Percentiles rank a stretch among this genome's conserved stretches.
Conservation (phyloP, 2,888 invertebrate genomes). For the Tenodera sinensis region DNA sequence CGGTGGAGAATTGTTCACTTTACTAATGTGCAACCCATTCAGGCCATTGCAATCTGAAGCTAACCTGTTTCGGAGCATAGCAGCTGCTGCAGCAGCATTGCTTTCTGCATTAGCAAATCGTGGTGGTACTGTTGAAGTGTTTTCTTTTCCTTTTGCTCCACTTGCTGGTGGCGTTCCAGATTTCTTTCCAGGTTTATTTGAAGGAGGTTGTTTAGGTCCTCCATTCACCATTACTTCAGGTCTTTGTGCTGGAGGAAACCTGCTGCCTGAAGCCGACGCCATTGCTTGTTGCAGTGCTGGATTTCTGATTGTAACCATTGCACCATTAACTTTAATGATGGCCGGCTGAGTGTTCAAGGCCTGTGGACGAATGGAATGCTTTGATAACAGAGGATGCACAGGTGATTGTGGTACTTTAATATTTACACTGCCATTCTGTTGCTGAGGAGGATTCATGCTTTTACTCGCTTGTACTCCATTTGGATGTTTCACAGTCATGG, state of each 20-base stretch:
- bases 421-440: neutral
- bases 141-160: slow-evolving; percentile 31
- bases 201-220: slow-evolving; percentile 31
- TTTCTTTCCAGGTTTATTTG: slow-evolving; percentile 41
- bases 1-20: slow-evolving; percentile 37
- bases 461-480: slow-evolving; percentile 6
- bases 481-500: neutral
- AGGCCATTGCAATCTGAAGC: slow-evolving; percentile 38
- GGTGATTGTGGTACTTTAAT: neutral
- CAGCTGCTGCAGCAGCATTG: slow-evolving; percentile 18
- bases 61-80: slow-evolving; percentile 17
- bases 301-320: slow-evolving; percentile 81
- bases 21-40: slow-evolving; percentile 44
- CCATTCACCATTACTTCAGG: slow-evolving; percentile 44
- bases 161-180: slow-evolving; percentile 43
- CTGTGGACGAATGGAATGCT: neutral
- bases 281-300: slow-evolving; percentile 55
- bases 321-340: slow-evolving; percentile 63
- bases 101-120: slow-evolving; percentile 25
- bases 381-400: neutral
- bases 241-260: slow-evolving; percentile 36
- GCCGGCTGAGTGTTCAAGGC: slow-evolving; percentile 45
- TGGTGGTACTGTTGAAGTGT: slow-evolving; percentile 20
- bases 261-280: slow-evolving; percentile 44
- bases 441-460: slow-evolving; percentile 1